Percentiles rank a stretch among this genome's conserved stretches.
phyloP scores from a whole-genome alignment of 2,113 vertebrate species.

The Colius striatus region DNA sequence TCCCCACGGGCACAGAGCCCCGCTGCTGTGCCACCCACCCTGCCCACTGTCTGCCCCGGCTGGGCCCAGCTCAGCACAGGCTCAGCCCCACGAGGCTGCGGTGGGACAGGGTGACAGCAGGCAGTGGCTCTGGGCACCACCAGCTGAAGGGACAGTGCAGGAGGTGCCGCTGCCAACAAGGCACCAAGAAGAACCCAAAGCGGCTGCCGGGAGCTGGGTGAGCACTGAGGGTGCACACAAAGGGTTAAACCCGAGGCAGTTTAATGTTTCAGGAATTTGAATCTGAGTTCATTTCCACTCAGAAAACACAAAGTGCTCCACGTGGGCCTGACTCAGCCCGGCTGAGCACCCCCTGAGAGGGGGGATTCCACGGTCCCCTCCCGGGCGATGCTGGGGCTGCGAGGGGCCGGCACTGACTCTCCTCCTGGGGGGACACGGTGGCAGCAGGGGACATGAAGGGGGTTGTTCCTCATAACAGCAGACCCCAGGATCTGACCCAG shows the following conservation, averaged over 20 bases:
- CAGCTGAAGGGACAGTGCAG: not conserved
- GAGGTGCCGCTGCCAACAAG: fast-evolving
- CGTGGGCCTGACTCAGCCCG: not conserved
- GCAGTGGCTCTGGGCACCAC: not conserved
- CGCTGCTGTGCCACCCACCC: not conserved
- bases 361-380: not conserved
- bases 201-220: fast-evolving
- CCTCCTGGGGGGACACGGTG: fast-evolving
- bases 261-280: not conserved
- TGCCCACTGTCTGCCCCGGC: not conserved
- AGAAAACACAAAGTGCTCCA: not conserved
- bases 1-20: no score
- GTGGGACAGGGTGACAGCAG: not conserved
- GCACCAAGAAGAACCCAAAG: not conserved
- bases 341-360: not conserved
- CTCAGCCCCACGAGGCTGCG: not conserved
- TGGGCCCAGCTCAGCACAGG: fast-evolving
- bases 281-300: slow-evolving; percentile 17
- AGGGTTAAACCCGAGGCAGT: not conserved
- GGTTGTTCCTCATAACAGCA: not conserved
- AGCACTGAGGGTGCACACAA: fast-evolving
- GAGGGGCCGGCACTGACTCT: not conserved
- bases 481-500: not conserved
- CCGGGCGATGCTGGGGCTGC: not conserved
- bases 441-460: not conserved